Percentiles rank a stretch among this genome's conserved stretches.
Evolutionary conservation across 1,140 invertebrate species (phyloP).

Genomic region (Drosophila kanapiae): DNA sequence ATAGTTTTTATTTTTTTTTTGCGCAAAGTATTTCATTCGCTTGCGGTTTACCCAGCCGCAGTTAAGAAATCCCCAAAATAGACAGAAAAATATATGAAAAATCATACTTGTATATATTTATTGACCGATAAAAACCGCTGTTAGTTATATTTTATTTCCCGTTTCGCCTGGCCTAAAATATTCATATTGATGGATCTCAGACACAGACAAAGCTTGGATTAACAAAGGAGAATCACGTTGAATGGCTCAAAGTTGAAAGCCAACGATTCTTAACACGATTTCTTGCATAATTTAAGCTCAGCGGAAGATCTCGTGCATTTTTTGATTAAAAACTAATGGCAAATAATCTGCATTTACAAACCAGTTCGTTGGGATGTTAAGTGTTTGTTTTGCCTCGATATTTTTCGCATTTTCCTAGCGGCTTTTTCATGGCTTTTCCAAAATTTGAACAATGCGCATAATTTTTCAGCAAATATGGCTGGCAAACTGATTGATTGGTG

Average conservation of each 20-base stretch:
- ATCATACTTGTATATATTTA: constrained; percentile 8
- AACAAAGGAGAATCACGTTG: neutral
- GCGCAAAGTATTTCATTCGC: neutral
- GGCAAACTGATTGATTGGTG: constrained; percentile 70
- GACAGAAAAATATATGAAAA: neutral
- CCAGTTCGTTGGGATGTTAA: neutral
- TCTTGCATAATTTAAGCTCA: neutral
- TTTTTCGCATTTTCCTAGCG: constrained; percentile 22
- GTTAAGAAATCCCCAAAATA: constrained; percentile 1
- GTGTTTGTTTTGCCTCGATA: neutral
- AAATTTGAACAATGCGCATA: constrained; percentile 54
- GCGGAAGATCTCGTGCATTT: neutral
- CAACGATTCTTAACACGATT: neutral
- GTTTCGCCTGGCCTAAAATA: neutral
- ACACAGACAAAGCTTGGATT: neutral
- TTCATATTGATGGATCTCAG: neutral
- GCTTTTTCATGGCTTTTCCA: neutral
- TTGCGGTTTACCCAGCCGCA: constrained; percentile 5
- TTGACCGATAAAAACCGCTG: neutral
- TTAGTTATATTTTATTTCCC: constrained; percentile 2
- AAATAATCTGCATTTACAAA: constrained; percentile 10
- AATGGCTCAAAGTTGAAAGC: too few species aligned
- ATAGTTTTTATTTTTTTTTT: too few species aligned
- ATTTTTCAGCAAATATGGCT: constrained; percentile 53
- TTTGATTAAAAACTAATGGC: neutral